A percentile compares a stretch with the other conserved stretches of the same genome.
phyloP scores from a whole-genome alignment of 2,797 vertebrate genomes.

The Tauraco hartlaubi region DNA sequence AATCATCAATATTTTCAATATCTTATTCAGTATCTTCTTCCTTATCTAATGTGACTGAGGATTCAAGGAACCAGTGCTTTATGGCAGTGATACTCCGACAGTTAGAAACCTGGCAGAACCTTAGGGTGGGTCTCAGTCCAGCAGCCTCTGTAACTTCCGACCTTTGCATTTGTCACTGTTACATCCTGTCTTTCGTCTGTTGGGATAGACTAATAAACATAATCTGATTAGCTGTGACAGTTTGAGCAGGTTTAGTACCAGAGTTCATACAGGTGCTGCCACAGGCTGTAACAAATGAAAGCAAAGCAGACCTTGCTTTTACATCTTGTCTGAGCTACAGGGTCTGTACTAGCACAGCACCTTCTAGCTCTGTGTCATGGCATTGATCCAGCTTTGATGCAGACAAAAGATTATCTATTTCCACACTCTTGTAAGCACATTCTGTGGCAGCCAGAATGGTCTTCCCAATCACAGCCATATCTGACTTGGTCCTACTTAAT shows the following conservation, averaged over 20 bases:
- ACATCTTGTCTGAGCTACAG: background rate
- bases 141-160: background rate
- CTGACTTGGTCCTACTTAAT: background rate
- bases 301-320: background rate
- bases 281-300: background rate
- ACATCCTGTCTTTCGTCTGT: background rate
- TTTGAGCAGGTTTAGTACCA: background rate
- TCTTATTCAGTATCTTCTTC: background rate
- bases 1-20: background rate
- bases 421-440: background rate
- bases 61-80: background rate
- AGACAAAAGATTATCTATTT: background rate
- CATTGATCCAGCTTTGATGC: background rate
- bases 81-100: background rate
- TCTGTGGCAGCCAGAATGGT: background rate
- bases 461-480: background rate
- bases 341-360: background rate
- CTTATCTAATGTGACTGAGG: background rate
- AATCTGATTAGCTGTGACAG: background rate
- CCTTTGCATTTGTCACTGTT: background rate
- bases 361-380: background rate
- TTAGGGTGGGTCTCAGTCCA: background rate
- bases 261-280: background rate
- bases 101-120: background rate
- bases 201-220: background rate